Base-by-base conservation (phyloP, 2,888 invertebrate genomes). In the Drosophila mettleri region DNA sequence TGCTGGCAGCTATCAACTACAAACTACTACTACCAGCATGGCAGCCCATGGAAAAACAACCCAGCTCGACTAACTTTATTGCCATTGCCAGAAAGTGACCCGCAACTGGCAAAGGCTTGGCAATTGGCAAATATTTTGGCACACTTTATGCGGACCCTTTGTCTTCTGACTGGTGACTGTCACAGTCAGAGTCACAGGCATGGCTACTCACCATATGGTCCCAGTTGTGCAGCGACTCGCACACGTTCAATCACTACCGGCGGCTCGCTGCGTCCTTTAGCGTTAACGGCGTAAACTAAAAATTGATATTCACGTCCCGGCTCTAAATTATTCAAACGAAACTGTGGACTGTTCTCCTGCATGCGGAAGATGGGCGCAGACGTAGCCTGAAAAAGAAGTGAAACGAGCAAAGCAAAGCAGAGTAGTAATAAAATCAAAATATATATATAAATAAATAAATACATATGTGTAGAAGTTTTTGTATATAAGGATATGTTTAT, bases 261-360 rank as follows among this genome's bases (percentile, higher is more conserved):
- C 54, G 95, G 95, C 60, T 94, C 93, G 73, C 96, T 97, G 75
- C 95, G 94, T 65, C 97, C 97, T 88, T 95, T 94, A 8, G 96
- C 95, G 80, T 97, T 97, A 79, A 96, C 95, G 20, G 97, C 96
- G 91, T 96, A 97, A 31, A 97, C 95, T 73, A 95, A 93, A 74
- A 97, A 94, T 89, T 96, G 95, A 92, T 97, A 97, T 89, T 95
- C 94, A 78, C 94, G 94, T 54, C 96, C 96, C 18, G 97, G 95
- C 63, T 95, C 94, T 65, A 97, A 93, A 75, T 95, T 95, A 89
- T 95, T 95, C 62, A 97, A 93, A 48, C 95, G 94, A 87, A 96
- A 96, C 80, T 94, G 94, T 1, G 96, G 96, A 67, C 93, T 93
- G 72, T 94, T 93, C 91, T 95, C 94, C 90, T 95, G 93, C 85